These are phyloP conservation scores for Drosophila sp. DNA, from an alignment of 1,140 invertebrate species.

Conservation along the genomic window DNA sequence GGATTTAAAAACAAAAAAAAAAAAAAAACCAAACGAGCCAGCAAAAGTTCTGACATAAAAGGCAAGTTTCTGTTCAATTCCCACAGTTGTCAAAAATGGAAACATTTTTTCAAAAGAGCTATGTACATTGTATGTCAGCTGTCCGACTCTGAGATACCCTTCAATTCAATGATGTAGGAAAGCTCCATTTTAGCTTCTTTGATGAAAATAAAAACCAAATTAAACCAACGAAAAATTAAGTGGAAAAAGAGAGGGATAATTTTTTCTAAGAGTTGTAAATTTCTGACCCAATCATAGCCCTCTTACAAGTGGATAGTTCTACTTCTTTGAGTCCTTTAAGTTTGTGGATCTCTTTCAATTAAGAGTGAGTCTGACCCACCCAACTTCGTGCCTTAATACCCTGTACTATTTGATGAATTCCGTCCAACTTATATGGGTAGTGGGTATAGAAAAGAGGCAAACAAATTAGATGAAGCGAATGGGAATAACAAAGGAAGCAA, in stretches of 20 bases:
- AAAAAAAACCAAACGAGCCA: conserved; percentile 14
- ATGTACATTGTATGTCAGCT: neutral
- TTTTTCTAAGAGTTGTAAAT: too few relatives aligned
- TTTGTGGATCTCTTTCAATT: too few relatives aligned
- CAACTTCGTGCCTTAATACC: too few relatives aligned
- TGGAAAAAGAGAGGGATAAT: too few relatives aligned
- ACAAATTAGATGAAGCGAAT: conserved; percentile 46
- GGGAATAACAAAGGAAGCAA: conserved; percentile 6
- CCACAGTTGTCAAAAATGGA: conserved; percentile 17
- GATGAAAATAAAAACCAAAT: too few relatives aligned
- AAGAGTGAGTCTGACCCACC: too few relatives aligned
- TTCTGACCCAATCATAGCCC: too few relatives aligned
- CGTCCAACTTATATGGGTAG: neutral
- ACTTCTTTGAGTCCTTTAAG: too few relatives aligned
- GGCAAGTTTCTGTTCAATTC: conserved; percentile 38
- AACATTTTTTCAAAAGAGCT: conserved; percentile 27
- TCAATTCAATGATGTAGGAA: neutral
- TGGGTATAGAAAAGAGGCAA: conserved; percentile 34
- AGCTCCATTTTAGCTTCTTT: too few relatives aligned
- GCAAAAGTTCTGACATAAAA: conserved; percentile 57
- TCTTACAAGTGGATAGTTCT: too few relatives aligned
- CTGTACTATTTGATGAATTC: too few relatives aligned
- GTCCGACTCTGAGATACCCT: neutral
- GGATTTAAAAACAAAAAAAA: conserved; percentile 42
- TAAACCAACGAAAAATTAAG: too few relatives aligned